A percentile compares a stretch with the other conserved stretches of the same genome.
phyloP scores from a whole-genome alignment of 2,113 vertebrate genomes.

The Tangachromis dhanisi region DNA sequence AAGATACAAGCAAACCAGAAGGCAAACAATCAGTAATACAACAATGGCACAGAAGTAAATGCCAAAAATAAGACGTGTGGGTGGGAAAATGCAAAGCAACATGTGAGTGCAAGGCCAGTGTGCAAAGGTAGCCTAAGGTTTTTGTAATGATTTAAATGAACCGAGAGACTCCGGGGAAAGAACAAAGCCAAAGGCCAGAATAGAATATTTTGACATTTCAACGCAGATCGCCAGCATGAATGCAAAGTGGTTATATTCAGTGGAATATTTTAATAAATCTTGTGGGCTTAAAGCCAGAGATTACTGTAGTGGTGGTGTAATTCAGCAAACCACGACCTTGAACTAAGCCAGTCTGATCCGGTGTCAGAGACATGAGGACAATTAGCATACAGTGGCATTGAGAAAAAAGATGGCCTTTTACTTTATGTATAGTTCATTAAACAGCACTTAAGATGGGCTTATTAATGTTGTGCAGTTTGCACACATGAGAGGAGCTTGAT shows the following conservation, averaged over 20 bases:
- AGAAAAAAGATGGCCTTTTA: background rate
- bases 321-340: conserved; percentile 31
- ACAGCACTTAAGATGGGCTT: conserved; percentile 27
- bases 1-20: background rate
- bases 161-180: background rate
- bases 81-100: background rate
- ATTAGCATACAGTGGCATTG: conserved; percentile 23
- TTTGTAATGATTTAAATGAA: conserved; percentile 37
- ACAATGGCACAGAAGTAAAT: background rate
- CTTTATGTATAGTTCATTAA: conserved; percentile 35
- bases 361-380: conserved; percentile 46
- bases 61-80: conserved; percentile 11
- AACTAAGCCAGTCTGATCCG: conserved; percentile 58
- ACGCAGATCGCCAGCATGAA: conserved; percentile 15
- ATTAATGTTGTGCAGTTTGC: conserved; percentile 11
- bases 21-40: background rate
- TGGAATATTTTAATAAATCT: conserved; percentile 35
- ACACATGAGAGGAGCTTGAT: conserved; percentile 9
- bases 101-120: conserved; percentile 15
- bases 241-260: conserved; percentile 26
- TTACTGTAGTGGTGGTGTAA: conserved; percentile 28
- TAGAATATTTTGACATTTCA: conserved; percentile 56
- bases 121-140: conserved; percentile 38
- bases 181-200: conserved; percentile 45
- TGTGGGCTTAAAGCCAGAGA: conserved; percentile 41